Evolutionary conservation across 2,888 invertebrate genomes (phyloP).

Genomic region (Himalopsyche kuldschensis): DNA sequence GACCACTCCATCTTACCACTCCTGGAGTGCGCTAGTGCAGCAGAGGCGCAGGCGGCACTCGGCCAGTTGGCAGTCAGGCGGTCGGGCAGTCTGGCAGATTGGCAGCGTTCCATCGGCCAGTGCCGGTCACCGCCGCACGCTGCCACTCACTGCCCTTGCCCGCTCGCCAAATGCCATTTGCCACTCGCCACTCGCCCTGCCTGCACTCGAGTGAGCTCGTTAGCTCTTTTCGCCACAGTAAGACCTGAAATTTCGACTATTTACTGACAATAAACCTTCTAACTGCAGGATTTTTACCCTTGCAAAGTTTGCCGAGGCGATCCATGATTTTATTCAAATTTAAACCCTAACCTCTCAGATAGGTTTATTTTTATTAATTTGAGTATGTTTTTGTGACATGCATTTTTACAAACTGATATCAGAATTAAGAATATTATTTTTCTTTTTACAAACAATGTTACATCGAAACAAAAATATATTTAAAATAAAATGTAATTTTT

Average conservation of each 20-base stretch:
- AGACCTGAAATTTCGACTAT: constrained; percentile 35
- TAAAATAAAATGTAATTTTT: no score
- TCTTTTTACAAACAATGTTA: no score
- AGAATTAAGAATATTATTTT: no score
- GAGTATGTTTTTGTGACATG: no score
- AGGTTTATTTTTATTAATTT: no score
- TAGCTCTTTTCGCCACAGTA: constrained; percentile 35
- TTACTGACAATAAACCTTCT: constrained; percentile 31
- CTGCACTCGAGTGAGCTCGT: constrained; percentile 27
- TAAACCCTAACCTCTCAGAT: no score
- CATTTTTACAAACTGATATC: no score
- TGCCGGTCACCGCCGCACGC: constrained; percentile 2
- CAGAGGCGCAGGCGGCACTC: neutral
- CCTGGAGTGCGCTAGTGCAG: neutral
- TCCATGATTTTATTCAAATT: neutral
- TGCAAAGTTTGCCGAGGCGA: neutral
- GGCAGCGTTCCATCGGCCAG: constrained; percentile 27
- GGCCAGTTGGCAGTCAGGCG: neutral
- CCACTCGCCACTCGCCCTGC: constrained; percentile 28
- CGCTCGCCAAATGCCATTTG: constrained; percentile 17
- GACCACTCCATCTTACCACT: neutral
- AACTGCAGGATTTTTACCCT: neutral
- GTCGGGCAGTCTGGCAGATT: neutral
- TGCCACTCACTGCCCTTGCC: constrained; percentile 24
- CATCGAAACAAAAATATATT: no score